A percentile compares a stretch with the other conserved stretches of the same genome.
phyloP scores from a whole-genome alignment of 92 coral and sea anemone genomes.

The Epizoanthus ramosus region DNA sequence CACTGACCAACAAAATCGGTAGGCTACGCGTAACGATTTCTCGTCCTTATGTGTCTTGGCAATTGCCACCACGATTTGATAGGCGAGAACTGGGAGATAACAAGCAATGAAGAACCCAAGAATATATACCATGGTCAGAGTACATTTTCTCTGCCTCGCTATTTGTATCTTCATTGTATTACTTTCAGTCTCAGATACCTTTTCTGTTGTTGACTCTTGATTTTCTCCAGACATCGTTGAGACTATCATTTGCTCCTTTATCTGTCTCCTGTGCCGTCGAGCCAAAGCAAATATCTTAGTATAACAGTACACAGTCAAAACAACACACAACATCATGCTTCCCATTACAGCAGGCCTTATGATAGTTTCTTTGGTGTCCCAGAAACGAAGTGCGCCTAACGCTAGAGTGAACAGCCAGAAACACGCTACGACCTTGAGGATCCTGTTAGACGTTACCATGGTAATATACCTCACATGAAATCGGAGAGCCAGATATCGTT shows the following conservation, averaged over 20 bases:
- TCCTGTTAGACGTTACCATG: conserved; percentile 24
- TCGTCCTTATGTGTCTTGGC: not conserved
- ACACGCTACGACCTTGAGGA: not conserved
- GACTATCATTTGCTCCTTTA: not conserved
- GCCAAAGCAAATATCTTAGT: not conserved
- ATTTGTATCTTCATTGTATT: not conserved
- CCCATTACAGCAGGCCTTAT: not conserved
- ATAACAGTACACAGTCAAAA: not conserved
- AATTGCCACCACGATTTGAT: not conserved
- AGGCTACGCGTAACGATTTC: not conserved
- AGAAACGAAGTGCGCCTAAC: not conserved
- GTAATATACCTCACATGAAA: conserved; percentile 38
- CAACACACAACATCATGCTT: not conserved
- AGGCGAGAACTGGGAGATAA: not conserved
- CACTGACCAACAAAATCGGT: not conserved
- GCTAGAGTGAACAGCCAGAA: conserved; percentile 24
- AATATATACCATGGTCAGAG: not conserved
- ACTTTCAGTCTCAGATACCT: not conserved
- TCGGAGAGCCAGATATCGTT: conserved; percentile 21
- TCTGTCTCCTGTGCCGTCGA: not conserved
- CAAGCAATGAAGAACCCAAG: not conserved
- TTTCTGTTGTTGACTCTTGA: not conserved
- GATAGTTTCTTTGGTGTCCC: not conserved
- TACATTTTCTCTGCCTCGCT: not conserved
- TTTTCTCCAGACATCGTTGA: not conserved